These are phyloP conservation scores for Bolinopsis microptera DNA, from an alignment of 37 sponge, comb jelly and placozoan genomes.

Conservation along the genomic window DNA sequence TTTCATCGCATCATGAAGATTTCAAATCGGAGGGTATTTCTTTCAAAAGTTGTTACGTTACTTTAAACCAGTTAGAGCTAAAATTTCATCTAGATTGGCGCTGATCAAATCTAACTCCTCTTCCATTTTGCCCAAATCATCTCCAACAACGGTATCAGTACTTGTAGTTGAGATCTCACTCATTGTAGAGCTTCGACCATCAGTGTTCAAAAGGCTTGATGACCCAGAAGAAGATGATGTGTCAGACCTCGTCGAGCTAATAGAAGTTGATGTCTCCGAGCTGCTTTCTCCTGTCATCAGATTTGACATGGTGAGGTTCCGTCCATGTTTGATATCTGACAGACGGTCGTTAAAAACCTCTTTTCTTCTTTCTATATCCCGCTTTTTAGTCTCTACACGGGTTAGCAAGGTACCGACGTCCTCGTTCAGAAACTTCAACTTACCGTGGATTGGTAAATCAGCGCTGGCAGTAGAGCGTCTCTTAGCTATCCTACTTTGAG, in stretches of 20 bases:
- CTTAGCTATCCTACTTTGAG: too few relatives aligned
- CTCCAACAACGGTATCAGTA: not conserved
- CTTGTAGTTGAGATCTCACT: not conserved
- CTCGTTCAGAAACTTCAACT: not conserved
- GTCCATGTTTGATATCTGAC: not conserved
- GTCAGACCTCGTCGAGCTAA: not conserved
- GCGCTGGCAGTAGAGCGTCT: not conserved
- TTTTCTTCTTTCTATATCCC: not conserved
- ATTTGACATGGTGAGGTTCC: not conserved
- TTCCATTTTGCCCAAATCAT: not conserved
- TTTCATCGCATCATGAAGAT: too few relatives aligned
- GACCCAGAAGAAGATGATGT: not conserved
- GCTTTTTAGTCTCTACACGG: not conserved
- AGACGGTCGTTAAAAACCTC: not conserved
- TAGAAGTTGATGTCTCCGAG: not conserved
- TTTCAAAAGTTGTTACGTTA: too few relatives aligned
- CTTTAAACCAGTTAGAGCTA: not conserved
- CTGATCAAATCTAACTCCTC: not conserved
- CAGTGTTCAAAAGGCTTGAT: not conserved
- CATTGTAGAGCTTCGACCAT: not conserved
- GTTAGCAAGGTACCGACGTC: not conserved
- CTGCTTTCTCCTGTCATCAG: not conserved
- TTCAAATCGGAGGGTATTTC: too few relatives aligned
- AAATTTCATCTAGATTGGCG: not conserved
- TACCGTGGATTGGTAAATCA: not conserved